A percentile compares a stretch with the other conserved stretches of the same genome.
Evolutionary conservation across 2,888 invertebrate species (phyloP).

Genomic region (Andrena chrysosceles): DNA sequence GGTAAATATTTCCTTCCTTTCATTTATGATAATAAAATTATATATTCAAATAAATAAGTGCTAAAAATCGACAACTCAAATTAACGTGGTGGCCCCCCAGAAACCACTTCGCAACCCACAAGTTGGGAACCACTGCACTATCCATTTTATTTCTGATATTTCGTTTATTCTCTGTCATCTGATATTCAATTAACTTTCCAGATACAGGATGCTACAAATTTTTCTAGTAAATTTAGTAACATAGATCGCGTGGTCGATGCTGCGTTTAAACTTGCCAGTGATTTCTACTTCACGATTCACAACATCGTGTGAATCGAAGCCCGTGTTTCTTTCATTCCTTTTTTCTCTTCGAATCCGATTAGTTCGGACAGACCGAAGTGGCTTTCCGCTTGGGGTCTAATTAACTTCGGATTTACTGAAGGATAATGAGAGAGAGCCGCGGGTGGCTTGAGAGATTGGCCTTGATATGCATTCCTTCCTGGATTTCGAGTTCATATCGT

Average conservation of each 20-base stretch:
- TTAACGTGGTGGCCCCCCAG: no score
- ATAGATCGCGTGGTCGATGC: not conserved
- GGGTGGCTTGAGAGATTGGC: conserved; percentile 78
- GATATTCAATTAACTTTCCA: no score
- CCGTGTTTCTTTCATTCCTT: not conserved
- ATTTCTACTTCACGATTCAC: not conserved
- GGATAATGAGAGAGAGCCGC: conserved; percentile 72
- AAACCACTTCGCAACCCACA: no score
- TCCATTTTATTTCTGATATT: no score
- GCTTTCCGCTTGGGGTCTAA: conserved; percentile 63
- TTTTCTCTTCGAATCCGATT: conserved; percentile 25
- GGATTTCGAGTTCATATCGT: conserved; percentile 80
- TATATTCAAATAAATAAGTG: no score
- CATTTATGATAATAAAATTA: no score
- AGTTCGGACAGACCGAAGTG: conserved; percentile 32
- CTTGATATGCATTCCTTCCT: conserved; percentile 82
- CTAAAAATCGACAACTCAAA: no score
- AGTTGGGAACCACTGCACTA: no score
- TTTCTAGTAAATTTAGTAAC: no score
- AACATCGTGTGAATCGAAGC: not conserved
- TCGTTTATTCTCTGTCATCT: no score
- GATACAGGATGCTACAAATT: no score
- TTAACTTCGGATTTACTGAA: conserved; percentile 67
- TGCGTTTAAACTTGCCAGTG: not conserved
- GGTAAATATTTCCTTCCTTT: no score